A percentile compares a stretch with the other conserved stretches of the same genome.
Evolutionary conservation across 2,113 vertebrate species (phyloP).

Genomic region (Gadus macrocephalus): DNA sequence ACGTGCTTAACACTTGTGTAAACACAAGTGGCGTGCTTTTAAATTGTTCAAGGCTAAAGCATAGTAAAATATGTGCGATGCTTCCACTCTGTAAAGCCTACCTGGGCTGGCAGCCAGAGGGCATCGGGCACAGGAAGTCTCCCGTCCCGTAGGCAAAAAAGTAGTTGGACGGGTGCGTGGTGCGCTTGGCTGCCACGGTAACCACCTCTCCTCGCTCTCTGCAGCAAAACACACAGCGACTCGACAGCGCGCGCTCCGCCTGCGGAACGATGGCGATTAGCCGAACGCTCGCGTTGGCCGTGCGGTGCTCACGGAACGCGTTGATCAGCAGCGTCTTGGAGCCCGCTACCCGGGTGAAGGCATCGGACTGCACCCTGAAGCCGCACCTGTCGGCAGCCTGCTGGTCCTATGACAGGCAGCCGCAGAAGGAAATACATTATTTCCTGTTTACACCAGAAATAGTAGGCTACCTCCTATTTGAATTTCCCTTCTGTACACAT

Average conservation of each 20-base stretch:
- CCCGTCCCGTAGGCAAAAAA: background rate
- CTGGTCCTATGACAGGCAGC: background rate
- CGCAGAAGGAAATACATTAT: background rate
- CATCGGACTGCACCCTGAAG: background rate
- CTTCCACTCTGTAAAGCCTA: background rate
- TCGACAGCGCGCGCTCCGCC: background rate
- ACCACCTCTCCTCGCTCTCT: background rate
- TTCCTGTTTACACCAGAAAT: too few relatives aligned
- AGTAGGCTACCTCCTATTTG: too few relatives aligned
- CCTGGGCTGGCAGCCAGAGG: background rate
- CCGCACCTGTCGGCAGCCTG: background rate
- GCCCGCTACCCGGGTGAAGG: background rate
- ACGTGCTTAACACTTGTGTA: too few relatives aligned
- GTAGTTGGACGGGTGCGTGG: background rate
- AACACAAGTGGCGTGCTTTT: too few relatives aligned
- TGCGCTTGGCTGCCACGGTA: background rate
- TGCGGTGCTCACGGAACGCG: slow-evolving; percentile 1
- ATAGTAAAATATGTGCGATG: too few relatives aligned
- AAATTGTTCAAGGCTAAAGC: too few relatives aligned
- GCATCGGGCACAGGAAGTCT: slow-evolving; percentile 6
- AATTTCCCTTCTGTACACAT: too few relatives aligned
- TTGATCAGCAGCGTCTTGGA: background rate
- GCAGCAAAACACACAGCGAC: background rate
- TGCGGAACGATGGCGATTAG: background rate
- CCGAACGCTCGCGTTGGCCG: background rate